A percentile compares a stretch with the other conserved stretches of the same genome.
Evolutionary conservation across 2,888 invertebrate species (phyloP).

Genomic region (Diplazon laetatorius): DNA sequence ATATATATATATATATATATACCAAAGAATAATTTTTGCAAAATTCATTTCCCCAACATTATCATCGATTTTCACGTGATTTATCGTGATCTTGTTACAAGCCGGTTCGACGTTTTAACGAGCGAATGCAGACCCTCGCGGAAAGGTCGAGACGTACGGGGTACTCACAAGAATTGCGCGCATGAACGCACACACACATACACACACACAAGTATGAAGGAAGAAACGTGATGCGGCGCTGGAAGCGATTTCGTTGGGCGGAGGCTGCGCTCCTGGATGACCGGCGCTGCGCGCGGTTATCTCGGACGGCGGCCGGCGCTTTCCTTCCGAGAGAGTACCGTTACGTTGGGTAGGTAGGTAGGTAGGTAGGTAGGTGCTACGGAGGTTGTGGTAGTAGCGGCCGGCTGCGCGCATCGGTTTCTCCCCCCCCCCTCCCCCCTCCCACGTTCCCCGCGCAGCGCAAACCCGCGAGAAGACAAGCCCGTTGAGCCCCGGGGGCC

Average conservation of each 20-base stretch:
- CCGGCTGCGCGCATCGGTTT: conserved; percentile 9
- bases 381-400: too few relatives aligned
- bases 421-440: too few relatives aligned
- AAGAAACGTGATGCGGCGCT: not conserved
- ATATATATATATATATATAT: too few relatives aligned
- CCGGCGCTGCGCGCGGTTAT: conserved; percentile 45
- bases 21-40: too few relatives aligned
- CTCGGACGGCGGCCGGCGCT: conserved; percentile 63
- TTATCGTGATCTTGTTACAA: too few relatives aligned
- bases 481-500: conserved; percentile 13
- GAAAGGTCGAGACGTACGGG: too few relatives aligned
- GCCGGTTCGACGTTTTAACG: not conserved
- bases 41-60: too few relatives aligned
- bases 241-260: conserved; percentile 66
- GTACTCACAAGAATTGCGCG: too few relatives aligned
- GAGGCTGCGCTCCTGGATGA: conserved; percentile 62
- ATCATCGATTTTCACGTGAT: too few relatives aligned
- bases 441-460: conserved; percentile 15
- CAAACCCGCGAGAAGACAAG: too few relatives aligned
- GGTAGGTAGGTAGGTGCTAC: conserved; percentile 36
- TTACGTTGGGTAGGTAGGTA: conserved; percentile 47
- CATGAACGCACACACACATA: too few relatives aligned
- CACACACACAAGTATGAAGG: not conserved
- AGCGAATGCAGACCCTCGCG: too few relatives aligned
- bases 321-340: conserved; percentile 69